Base-by-base conservation (phyloP, 2,113 vertebrate species). In the Channa maculata region DNA sequence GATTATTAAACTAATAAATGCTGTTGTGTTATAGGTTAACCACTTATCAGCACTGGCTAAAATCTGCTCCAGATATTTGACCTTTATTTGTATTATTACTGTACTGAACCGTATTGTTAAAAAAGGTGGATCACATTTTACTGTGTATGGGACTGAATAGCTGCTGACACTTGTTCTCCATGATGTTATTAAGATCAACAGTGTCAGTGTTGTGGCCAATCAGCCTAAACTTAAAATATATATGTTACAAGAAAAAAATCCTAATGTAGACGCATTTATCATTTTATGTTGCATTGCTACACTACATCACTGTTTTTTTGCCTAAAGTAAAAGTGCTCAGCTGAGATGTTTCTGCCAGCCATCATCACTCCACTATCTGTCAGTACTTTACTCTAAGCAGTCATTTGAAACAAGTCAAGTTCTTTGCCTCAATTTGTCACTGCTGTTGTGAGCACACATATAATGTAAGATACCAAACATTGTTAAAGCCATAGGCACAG, bases 321-420 rank as follows among this genome's bases (percentile, higher is more conserved):
- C 34, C 50, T 74, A 5, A 64, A 59, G 62, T 15, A 24, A 45
- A 64, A 45, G 41, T 15, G 0, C 33, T 43, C 45, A 10, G 55
- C 11, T 8, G 36, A 68, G 51, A 11, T 44, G n/a, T 57, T 34
- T 43, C 80, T 5, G 0, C 48, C 15, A 15, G 33, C 41, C 13
- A 43, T 45, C 13, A 43, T 45, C 8, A 4, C 58, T 38, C 36
- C 11, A 3, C 34, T 36, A 8, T 33, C 48, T 65, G 65, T 14
- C 43, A 38, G 39, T 52, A 5, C 8, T n/a, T 37, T 52, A 41
- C 8, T 70, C 15, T 5, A 8, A 77, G 54, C 6, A 0, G 43
- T 68, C 71, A 46, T 64, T 59, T 65, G 39, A 79, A 63, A 69
- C 11, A 3, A 71, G 24, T 24, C 1, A 24, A 24, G 24, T 24